A percentile compares a stretch with the other conserved stretches of the same genome.
Conservation (phyloP, 2,888 invertebrate species). For the Callyntrura sp. region DNA sequence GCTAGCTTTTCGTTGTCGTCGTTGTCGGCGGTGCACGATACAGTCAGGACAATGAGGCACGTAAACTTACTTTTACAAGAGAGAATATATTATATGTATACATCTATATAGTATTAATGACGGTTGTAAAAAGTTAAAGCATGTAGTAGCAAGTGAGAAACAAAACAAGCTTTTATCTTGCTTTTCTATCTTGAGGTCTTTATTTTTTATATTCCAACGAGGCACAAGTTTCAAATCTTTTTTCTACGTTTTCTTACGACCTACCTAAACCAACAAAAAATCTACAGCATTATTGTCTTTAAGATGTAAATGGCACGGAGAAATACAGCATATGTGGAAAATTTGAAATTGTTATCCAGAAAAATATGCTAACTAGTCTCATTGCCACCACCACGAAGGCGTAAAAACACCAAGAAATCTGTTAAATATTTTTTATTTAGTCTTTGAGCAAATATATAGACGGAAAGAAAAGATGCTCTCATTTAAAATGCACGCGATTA, state of each 20-base stretch:
- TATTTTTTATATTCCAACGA: background rate
- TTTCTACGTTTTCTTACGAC: background rate
- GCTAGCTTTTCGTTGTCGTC: too few species aligned
- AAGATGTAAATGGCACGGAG: background rate
- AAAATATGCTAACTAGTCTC: background rate
- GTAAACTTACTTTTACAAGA: too few species aligned
- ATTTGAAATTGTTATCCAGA: background rate
- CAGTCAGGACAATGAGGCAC: too few species aligned
- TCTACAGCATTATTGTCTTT: background rate
- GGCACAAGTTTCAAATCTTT: background rate
- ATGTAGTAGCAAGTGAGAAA: background rate
- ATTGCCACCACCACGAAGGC: background rate
- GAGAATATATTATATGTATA: too few species aligned
- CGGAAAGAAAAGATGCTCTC: too few species aligned
- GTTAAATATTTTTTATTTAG: background rate
- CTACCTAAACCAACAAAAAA: conserved; percentile 5
- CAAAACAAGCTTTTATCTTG: background rate
- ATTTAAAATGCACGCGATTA: too few species aligned
- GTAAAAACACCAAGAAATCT: too few species aligned
- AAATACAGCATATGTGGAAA: background rate
- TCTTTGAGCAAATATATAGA: background rate
- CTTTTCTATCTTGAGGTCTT: too few species aligned
- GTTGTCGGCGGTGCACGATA: too few species aligned
- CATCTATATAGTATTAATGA: too few species aligned
- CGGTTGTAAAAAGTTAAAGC: background rate